Evolutionary conservation across 1,140 invertebrate genomes (phyloP), one percentile per base, ranked within the genome.

Genomic region (Drosophila suzukii): DNA sequence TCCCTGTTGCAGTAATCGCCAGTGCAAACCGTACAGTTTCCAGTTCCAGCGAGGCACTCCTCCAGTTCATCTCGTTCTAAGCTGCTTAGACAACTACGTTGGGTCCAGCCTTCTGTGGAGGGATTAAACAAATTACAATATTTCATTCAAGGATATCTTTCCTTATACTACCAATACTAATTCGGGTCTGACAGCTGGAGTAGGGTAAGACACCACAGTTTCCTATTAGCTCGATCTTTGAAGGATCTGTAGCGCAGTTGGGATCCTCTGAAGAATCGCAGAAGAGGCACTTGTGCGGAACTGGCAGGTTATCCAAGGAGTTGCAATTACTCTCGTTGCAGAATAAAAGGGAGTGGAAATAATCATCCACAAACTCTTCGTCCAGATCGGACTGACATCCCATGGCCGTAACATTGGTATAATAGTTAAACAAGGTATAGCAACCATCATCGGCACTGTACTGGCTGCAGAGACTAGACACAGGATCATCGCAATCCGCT

Each of bases 1-100:
- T 74, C 46, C 3, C 5, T 17, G 47, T 91, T 91, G 63, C 90
- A 91, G 27, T 66, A 13, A 10, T 75, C 62, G 2, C 71, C 77
- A 17, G 71, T 50, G 75, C 90, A 91, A 0, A 71, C 46, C 6
- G 58, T 36, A 12, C 90, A 91, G 8, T 55, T 68, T 24, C 60
- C 63, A 6, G 67, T 74, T 13, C 85, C 90, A 11, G 47, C 47
- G 0, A 91, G 39, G 39, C 90, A 91, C 27, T 49, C 55, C n/a
- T 54, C 59, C 4, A 81, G 32, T 27, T 71, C 27, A 5, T 36
- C 32, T 0, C 17, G 74, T 1, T 49, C 17, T 57, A 83, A 53
- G 39, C 24, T 75, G 50, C 62, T 82, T 0, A 90, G n/a, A 17
- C 90, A 91, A 38, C 90, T 85, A 11, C 90, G 90, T 15, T 79